Base-by-base conservation (phyloP, 1,140 invertebrate genomes). In the Hesperophylax magnus region DNA sequence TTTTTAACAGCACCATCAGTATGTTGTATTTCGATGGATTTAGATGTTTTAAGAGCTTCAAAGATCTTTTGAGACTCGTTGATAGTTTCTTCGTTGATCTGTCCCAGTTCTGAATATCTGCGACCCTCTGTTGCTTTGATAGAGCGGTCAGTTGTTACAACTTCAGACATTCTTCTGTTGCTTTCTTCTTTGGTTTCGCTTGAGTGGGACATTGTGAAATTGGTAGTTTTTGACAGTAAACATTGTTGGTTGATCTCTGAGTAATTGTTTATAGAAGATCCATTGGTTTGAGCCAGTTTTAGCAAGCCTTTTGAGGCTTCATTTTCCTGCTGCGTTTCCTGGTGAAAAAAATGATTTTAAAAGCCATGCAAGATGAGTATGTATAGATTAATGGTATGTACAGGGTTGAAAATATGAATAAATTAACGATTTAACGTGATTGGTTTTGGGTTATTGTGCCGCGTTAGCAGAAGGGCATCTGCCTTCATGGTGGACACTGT, bases 81-180 rank as follows among this genome's bases (percentile, higher is more conserved):
- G 14, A 27, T 67, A 8, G 4, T 3, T 27, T 67, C 22, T n/a
- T 31, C 22, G 22, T n/a, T 31, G 11, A 27, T 31, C 8, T 67
- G 6, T 27, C 22, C 17, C 11, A n/a, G 7, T 17, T 67, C 27
- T 14, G 63, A 27, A n/a, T 67, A n/a, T 18, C 56, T n/a, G 1
- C 56, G 18, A 3, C 5, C 56, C n/a, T 75, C 71, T 17, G 53
- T 1, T n/a, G 34, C 18, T 15, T 22, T 20, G 18, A 20, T 11
- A 0, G 52, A 31, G 7, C n/a, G 53, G 5, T 75, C 71, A 5
- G 54, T 56, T 14, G 24, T n/a, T 56, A 54, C 71, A n/a, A 20
- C 8, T 47, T 47, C 53, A 9, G 71, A 74, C 71, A 74, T 74
- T 56, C 54, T 74, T 27, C 71, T 75, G 3, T 2, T 27, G 14